A percentile compares a stretch with the other conserved stretches of the same genome.
Conservation (phyloP, 2,113 vertebrate genomes). For the Tympanuchus pallidicinctus region DNA sequence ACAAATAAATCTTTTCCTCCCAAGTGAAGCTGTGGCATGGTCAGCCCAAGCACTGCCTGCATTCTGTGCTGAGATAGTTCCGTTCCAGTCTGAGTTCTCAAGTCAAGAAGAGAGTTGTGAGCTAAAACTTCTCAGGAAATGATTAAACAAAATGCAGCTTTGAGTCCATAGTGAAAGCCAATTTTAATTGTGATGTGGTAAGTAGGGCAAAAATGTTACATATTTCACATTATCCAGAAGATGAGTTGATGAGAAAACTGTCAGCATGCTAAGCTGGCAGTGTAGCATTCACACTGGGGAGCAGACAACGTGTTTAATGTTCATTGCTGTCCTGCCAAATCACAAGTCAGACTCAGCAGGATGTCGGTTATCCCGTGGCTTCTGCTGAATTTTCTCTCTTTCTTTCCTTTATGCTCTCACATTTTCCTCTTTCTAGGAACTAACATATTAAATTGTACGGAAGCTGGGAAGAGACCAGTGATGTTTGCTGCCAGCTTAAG, state of each 20-base stretch:
- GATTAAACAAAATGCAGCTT: neutral
- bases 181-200: neutral
- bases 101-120: neutral
- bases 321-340: neutral
- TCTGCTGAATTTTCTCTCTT: neutral
- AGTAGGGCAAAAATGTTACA: neutral
- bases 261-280: neutral
- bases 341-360: neutral
- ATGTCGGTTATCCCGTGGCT: neutral
- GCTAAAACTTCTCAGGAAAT: neutral
- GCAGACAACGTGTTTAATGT: neutral
- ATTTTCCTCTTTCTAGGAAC: neutral
- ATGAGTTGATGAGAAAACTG: neutral
- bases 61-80: neutral
- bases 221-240: neutral
- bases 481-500: neutral
- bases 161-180: neutral
- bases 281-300: accelerated
- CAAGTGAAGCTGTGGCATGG: neutral
- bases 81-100: neutral
- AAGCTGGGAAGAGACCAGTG: neutral
- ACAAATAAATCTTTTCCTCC: neutral
- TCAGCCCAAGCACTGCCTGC: neutral
- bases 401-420: neutral
- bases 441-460: neutral